These are phyloP conservation scores for Lottia gigantea DNA, from an alignment of 2,888 invertebrate genomes.

Conservation along the genomic window DNA sequence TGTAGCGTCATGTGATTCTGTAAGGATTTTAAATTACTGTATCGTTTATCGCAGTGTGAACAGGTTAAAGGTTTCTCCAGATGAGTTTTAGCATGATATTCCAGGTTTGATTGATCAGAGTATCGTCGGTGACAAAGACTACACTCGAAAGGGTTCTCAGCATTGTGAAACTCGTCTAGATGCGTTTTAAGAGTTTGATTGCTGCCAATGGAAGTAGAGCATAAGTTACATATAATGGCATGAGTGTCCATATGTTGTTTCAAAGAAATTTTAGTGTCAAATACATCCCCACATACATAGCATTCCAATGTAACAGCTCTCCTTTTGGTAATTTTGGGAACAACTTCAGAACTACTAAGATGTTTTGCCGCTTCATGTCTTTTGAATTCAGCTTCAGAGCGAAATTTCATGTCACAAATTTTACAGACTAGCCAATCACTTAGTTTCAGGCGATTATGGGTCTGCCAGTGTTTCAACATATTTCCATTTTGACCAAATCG, in stretches of 20 bases:
- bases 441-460: not conserved
- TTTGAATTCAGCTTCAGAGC: not conserved
- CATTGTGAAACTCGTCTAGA: not conserved
- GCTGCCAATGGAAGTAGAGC: not conserved
- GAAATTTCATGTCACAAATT: not conserved
- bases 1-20: not conserved
- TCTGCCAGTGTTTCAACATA: not conserved
- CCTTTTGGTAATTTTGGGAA: not conserved
- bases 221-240: not conserved
- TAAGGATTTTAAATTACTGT: not conserved
- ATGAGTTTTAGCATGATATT: not conserved
- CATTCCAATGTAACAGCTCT: not conserved
- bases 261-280: not conserved
- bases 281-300: not conserved
- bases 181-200: not conserved
- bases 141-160: not conserved
- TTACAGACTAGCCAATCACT: not conserved
- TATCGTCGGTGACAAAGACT: not conserved
- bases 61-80: not conserved
- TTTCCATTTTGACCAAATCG: not conserved
- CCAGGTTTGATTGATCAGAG: not conserved
- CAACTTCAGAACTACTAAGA: not conserved
- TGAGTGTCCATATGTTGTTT: not conserved
- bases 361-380: not conserved
- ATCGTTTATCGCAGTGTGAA: not conserved